Evolutionary conservation across 2,888 invertebrate genomes (phyloP).

Genomic region (Lacanobia oleracea): DNA sequence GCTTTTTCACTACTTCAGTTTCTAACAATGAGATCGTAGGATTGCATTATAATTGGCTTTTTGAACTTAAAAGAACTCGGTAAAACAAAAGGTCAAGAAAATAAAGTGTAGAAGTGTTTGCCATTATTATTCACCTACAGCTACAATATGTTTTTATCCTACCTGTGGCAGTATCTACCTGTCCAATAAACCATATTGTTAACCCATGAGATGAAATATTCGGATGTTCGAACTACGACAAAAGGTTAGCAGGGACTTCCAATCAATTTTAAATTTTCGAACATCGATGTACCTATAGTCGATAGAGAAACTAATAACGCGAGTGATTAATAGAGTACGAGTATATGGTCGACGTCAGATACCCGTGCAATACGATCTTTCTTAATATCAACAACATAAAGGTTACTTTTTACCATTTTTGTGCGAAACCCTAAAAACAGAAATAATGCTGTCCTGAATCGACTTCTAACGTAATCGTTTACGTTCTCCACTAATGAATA

Average conservation of each 20-base stretch:
- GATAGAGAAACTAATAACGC: conserved; percentile 53
- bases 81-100: conserved; percentile 19
- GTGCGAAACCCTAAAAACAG: too few species aligned
- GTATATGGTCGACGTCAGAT: too few species aligned
- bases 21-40: conserved; percentile 15
- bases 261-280: conserved; percentile 43
- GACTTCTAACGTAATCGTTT: too few species aligned
- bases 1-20: conserved; percentile 5
- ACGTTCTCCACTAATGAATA: too few species aligned
- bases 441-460: too few species aligned
- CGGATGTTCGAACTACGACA: conserved; percentile 2
- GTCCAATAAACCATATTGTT: conserved; percentile 1
- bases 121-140: background rate
- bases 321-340: conserved; percentile 56
- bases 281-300: conserved; percentile 34
- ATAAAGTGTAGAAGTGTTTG: conserved; percentile 1
- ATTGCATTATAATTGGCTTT: conserved; percentile 23
- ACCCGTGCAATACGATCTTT: too few species aligned
- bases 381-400: too few species aligned
- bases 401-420: too few species aligned
- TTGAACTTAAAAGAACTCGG: conserved; percentile 10
- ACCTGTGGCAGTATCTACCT: background rate
- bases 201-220: conserved; percentile 13
- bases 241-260: conserved; percentile 14
- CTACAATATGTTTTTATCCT: background rate